Evolutionary conservation across 2,888 invertebrate species (phyloP).

Genomic region (Metellina segmentata): DNA sequence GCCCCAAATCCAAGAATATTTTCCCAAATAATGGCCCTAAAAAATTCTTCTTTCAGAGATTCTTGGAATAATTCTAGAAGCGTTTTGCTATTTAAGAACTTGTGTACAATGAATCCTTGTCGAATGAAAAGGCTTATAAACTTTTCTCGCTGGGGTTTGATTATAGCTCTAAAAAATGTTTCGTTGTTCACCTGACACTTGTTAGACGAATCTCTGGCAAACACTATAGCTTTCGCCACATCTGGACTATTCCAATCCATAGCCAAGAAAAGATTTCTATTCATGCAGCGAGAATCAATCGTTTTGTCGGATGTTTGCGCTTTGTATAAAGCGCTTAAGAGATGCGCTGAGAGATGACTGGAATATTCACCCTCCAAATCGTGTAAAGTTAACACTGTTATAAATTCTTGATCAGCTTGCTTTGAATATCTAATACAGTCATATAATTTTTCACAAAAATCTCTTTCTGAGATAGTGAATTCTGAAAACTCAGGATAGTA

Average conservation of each 20-base stretch:
- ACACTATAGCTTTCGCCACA: constrained; percentile 80
- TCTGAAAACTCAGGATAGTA: constrained; percentile 6
- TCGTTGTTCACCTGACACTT: constrained; percentile 79
- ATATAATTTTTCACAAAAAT: constrained; percentile 40
- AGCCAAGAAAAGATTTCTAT: constrained; percentile 80
- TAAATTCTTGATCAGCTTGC: constrained; percentile 38
- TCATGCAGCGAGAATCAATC: constrained; percentile 58
- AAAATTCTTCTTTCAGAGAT: constrained; percentile 80
- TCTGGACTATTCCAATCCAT: constrained; percentile 81
- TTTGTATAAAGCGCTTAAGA: constrained; percentile 49
- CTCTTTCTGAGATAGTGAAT: constrained; percentile 25
- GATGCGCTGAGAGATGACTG: neutral
- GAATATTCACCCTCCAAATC: constrained; percentile 18
- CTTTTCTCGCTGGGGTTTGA: constrained; percentile 80
- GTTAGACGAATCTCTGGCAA: constrained; percentile 79
- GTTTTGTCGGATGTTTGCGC: neutral
- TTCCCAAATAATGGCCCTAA: constrained; percentile 80
- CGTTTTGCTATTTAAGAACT: constrained; percentile 79
- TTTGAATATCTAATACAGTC: constrained; percentile 50
- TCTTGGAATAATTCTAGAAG: constrained; percentile 79
- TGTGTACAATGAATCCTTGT: constrained; percentile 80
- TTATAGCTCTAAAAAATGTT: constrained; percentile 80
- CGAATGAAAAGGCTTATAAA: constrained; percentile 81
- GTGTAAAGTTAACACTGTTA: constrained; percentile 37
- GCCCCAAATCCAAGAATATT: constrained; percentile 79